phyloP scores from a whole-genome alignment of 2,113 vertebrate species.

The Nothobranchius furzeri region DNA sequence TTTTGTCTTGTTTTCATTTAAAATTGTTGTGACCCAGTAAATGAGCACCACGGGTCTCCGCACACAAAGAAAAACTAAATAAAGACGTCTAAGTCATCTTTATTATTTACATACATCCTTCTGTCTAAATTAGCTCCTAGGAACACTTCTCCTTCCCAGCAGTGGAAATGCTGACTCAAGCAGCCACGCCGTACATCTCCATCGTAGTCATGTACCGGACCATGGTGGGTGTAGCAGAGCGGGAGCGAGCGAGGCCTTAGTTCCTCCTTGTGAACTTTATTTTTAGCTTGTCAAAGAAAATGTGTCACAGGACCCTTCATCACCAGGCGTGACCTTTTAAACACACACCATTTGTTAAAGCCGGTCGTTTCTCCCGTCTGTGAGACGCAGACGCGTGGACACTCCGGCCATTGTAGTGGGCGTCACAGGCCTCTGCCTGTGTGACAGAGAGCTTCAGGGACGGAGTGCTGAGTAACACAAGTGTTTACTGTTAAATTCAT shows the following conservation, averaged over 20 bases:
- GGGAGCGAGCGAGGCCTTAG: slow-evolving; percentile 24
- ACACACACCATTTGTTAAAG: slow-evolving; percentile 40
- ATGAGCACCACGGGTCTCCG: too few relatives aligned
- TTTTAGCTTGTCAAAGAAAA: slow-evolving; percentile 51
- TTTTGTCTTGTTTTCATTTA: neutral
- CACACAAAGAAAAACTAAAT: too few relatives aligned
- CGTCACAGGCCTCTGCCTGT: slow-evolving; percentile 61
- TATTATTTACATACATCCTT: too few relatives aligned
- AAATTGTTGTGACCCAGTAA: too few relatives aligned
- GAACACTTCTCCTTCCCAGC: neutral
- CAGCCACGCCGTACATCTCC: slow-evolving; percentile 9
- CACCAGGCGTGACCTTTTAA: slow-evolving; percentile 43
- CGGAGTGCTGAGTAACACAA: slow-evolving; percentile 64
- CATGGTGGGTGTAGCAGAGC: slow-evolving; percentile 19
- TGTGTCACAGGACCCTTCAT: slow-evolving; percentile 60
- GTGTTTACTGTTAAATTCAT: slow-evolving; percentile 63
- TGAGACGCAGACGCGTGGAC: slow-evolving; percentile 36
- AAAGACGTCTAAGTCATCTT: too few relatives aligned
- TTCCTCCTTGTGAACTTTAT: slow-evolving; percentile 60
- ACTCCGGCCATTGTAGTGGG: slow-evolving; percentile 53
- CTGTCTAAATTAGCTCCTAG: neutral
- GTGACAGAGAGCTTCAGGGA: slow-evolving; percentile 53
- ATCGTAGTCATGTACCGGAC: slow-evolving; percentile 32
- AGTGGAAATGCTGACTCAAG: slow-evolving; percentile 53
- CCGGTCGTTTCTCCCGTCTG: slow-evolving; percentile 24